Conservation (phyloP, 1,140 invertebrate genomes). For the Tribolium madens region DNA sequence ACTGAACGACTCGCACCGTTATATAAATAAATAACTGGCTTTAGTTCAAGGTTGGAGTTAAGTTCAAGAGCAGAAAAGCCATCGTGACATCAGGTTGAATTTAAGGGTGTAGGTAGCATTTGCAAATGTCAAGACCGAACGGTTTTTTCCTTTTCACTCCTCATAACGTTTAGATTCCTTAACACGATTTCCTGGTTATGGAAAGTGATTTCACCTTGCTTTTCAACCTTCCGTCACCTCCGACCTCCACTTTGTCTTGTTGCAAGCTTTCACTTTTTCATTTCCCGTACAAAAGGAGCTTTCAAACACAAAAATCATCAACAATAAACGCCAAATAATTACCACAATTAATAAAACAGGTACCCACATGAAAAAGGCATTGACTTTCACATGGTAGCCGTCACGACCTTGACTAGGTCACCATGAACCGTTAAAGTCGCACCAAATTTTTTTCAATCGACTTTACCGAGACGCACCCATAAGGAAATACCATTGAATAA, state of each 20-base stretch:
- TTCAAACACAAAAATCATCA: too few species aligned
- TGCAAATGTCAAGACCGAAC: conserved; percentile 53
- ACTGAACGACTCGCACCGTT: conserved; percentile 1
- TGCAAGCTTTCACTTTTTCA: conserved; percentile 33
- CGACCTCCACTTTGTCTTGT: conserved; percentile 47
- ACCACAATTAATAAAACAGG: background rate
- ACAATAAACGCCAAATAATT: background rate
- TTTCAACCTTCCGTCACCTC: conserved; percentile 52
- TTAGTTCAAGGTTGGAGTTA: conserved; percentile 50
- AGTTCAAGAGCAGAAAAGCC: conserved; percentile 50
- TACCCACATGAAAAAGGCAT: background rate
- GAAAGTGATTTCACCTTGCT: conserved; percentile 50
- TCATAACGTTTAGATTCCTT: conserved; percentile 7
- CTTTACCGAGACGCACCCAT: conserved; percentile 3
- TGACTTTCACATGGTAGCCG: background rate
- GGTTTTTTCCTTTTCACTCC: conserved; percentile 35
- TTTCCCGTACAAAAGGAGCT: conserved; percentile 41
- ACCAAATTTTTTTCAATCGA: background rate
- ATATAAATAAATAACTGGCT: conserved; percentile 38
- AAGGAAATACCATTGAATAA: conserved; percentile 42
- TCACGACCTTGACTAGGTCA: conserved; percentile 8
- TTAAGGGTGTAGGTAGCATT: conserved; percentile 53
- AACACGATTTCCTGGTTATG: conserved; percentile 47
- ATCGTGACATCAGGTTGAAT: conserved; percentile 39
- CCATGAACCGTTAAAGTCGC: background rate